phyloP scores from a whole-genome alignment of 1,140 invertebrate genomes.

The Atta cephalotes region DNA sequence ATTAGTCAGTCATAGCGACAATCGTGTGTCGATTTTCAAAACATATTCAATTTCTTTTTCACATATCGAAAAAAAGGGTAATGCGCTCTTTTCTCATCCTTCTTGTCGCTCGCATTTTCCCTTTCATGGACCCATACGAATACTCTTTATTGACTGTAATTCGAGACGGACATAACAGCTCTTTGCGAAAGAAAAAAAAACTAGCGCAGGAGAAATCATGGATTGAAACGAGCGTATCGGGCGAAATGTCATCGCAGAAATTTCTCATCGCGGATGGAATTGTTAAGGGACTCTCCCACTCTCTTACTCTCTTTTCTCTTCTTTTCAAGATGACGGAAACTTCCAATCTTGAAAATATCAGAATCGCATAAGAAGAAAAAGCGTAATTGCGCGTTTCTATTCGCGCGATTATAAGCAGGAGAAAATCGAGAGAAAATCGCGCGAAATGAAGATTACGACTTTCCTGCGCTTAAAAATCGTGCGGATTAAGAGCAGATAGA shows the following conservation, averaged over 20 bases:
- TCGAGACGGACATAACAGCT: background rate
- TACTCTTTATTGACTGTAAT: background rate
- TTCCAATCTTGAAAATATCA: constrained; percentile 28
- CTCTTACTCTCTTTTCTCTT: too few species aligned
- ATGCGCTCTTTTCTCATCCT: background rate
- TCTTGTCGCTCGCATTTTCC: background rate
- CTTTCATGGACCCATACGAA: background rate
- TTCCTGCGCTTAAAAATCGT: background rate
- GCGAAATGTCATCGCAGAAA: constrained; percentile 41
- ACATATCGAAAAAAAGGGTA: background rate
- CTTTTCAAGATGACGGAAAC: constrained; percentile 13
- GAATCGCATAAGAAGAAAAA: background rate
- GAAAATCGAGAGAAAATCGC: constrained; percentile 4
- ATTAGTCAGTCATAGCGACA: background rate
- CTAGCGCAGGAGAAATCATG: background rate
- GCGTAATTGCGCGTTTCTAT: background rate
- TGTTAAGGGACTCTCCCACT: background rate
- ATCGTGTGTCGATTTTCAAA: background rate
- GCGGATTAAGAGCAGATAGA: background rate
- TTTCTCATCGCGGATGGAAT: constrained; percentile 28
- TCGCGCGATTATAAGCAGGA: background rate
- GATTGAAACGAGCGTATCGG: constrained; percentile 3
- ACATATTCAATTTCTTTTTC: background rate
- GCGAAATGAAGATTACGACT: background rate
- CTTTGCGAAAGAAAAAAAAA: background rate